Evolutionary conservation across 1,140 invertebrate species (phyloP).

Genomic region (Thaumatotibia leucotreta): DNA sequence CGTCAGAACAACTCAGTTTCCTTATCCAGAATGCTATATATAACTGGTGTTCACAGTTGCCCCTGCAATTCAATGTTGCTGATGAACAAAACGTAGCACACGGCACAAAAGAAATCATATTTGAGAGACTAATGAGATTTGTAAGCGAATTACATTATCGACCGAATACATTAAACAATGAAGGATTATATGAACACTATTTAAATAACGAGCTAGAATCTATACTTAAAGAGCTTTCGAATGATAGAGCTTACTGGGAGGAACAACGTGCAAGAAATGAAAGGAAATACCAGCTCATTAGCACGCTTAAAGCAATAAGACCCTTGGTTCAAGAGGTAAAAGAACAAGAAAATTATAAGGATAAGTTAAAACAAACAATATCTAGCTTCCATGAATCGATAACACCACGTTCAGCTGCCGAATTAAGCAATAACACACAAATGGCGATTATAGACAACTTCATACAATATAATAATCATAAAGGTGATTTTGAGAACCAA

Average conservation of each 20-base stretch:
- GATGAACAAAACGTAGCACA: constrained; percentile 22
- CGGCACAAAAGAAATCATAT: constrained; percentile 29
- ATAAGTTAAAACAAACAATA: constrained; percentile 35
- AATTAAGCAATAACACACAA: constrained; percentile 22
- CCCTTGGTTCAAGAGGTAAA: constrained; percentile 35
- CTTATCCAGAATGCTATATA: constrained; percentile 35
- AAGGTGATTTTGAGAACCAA: constrained; percentile 27
- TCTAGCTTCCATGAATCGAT: constrained; percentile 25
- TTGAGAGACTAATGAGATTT: constrained; percentile 26
- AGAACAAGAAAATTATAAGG: constrained; percentile 33
- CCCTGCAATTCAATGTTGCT: constrained; percentile 19
- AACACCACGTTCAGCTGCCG: background rate
- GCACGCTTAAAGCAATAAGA: constrained; percentile 28
- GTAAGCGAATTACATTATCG: background rate
- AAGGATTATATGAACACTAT: background rate
- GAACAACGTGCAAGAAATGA: background rate
- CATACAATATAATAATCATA: constrained; percentile 32
- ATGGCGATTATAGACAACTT: constrained; percentile 42
- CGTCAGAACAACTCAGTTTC: constrained; percentile 29
- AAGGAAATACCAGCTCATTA: background rate
- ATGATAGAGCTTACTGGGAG: background rate
- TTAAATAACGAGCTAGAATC: background rate
- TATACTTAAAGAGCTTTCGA: background rate
- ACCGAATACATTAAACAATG: background rate
- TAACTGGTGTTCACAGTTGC: constrained; percentile 36